Percentiles rank a stretch among this genome's conserved stretches.
Conservation (phyloP, 1,140 invertebrate species). For the Papilio helenus region DNA sequence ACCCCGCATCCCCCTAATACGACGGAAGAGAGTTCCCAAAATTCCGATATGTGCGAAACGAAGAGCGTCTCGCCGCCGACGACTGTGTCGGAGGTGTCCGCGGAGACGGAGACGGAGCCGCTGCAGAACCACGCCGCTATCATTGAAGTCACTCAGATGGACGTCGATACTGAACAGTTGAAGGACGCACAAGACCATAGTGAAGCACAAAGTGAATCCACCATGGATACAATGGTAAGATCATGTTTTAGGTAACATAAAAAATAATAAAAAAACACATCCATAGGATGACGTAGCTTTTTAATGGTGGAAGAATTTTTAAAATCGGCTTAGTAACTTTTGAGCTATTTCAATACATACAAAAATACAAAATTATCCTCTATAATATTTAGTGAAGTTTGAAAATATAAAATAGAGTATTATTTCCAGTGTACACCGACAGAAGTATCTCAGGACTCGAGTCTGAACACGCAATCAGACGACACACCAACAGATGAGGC, state of each 20-base stretch:
- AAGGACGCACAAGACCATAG: constrained; percentile 39
- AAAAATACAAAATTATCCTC: too few relatives aligned
- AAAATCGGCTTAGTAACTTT: too few relatives aligned
- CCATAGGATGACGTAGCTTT: too few relatives aligned
- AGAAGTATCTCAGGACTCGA: constrained; percentile 47
- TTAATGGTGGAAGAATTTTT: too few relatives aligned
- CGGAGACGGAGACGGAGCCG: constrained; percentile 52
- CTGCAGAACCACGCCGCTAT: constrained; percentile 43
- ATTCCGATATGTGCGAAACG: constrained; percentile 68
- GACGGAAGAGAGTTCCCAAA: constrained; percentile 73
- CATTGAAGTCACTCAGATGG: constrained; percentile 51
- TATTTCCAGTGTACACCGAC: constrained; percentile 47
- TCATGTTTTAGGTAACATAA: not conserved
- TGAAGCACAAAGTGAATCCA: constrained; percentile 45
- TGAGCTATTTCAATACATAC: too few relatives aligned
- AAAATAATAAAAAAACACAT: too few relatives aligned
- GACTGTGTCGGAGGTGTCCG: constrained; percentile 61
- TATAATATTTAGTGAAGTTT: too few relatives aligned
- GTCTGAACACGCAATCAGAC: constrained; percentile 53
- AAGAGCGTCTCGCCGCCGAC: constrained; percentile 70
- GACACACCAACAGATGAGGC: constrained; percentile 46
- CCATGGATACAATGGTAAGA: constrained; percentile 45
- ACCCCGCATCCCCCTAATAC: constrained; percentile 58
- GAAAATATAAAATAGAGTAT: not conserved
- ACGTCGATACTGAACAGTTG: constrained; percentile 50